Percentiles rank a stretch among this genome's conserved stretches.
Conservation (phyloP, 2,888 invertebrate genomes). For the Mythimna loreyi region DNA sequence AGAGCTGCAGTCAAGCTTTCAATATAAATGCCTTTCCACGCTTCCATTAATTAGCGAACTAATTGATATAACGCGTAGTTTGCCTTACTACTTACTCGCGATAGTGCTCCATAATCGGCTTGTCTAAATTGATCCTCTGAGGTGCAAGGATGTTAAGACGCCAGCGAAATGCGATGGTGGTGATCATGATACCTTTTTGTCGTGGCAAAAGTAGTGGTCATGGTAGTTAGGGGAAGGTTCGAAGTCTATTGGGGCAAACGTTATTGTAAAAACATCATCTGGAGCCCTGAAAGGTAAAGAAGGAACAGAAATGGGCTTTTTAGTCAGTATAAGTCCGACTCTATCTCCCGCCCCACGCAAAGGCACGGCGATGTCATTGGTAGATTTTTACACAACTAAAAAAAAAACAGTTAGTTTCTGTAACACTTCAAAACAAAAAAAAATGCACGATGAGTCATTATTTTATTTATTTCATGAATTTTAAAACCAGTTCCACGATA, state of each 20-base stretch:
- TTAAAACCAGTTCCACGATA: not conserved
- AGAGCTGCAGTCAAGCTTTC: conserved; percentile 12
- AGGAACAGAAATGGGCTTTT: no score
- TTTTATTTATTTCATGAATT: no score
- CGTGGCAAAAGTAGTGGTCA: not conserved
- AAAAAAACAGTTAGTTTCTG: not conserved
- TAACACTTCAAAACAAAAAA: no score
- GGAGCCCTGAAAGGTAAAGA: no score
- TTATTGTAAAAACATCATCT: no score
- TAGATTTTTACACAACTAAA: no score
- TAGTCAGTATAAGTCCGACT: no score
- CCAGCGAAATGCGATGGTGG: conserved; percentile 3
- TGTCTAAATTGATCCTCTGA: not conserved
- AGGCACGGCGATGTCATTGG: no score
- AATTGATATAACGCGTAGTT: conserved; percentile 14
- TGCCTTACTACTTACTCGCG: not conserved
- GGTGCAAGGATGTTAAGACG: not conserved
- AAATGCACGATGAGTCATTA: no score
- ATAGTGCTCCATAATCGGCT: not conserved
- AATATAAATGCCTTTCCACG: conserved; percentile 10
- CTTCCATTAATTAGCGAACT: conserved; percentile 15
- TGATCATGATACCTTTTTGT: not conserved
- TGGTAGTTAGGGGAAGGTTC: no score
- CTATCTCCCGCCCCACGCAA: no score
- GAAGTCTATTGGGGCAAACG: no score